Base-by-base conservation (phyloP, 2,113 vertebrate species). In the Camelus bactrianus region DNA sequence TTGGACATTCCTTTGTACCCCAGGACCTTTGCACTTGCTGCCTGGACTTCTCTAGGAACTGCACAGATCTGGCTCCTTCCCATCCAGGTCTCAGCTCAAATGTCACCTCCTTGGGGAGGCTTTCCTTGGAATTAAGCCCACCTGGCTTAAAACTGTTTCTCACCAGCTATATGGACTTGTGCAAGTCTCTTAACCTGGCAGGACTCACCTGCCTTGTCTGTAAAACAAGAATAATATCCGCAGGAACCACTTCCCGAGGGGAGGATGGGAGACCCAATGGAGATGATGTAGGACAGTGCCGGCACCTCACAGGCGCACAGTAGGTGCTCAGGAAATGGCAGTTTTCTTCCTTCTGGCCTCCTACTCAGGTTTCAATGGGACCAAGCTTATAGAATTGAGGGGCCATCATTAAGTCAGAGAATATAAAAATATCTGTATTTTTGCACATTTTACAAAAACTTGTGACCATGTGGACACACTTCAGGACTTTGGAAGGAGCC, bases 11-110 rank as follows among this genome's bases (percentile, higher is more conserved):
- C 54, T 93, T 93, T 52, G 32, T 72, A 26, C 56, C 54, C 14
- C 70, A 52, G 75, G 54, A 38, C 65, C 62, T 96, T 85, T 82
- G 84, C 14, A 46, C 56, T 28, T 62, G 82, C 90, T 92, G 42
- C 79, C 64, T 80, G 28, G 24, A n/a, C 80, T 80, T 73, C 67
- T n/a, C 38, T 70, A 16, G 46, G 50, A 91, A 58, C 2, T 6
- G 1, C n/a, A 8, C 11, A 26, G 12, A 84, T 62, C 46, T 50
- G 69, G 19, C 24, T 75, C 22, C 82, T 70, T 88, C 48, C 77
- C 60, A 60, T 30, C 38, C 28, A 13, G 46, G 64, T 11, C 65
- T 94, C 56, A 32, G 62, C 42, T 93, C 42, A 67, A 22, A 42
- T 12, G 8, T 79, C 54, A 30, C 60, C 14, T 72, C 54, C 35